Conservation (phyloP, 1,140 invertebrate genomes). For the Caenorhabditis elegans region DNA sequence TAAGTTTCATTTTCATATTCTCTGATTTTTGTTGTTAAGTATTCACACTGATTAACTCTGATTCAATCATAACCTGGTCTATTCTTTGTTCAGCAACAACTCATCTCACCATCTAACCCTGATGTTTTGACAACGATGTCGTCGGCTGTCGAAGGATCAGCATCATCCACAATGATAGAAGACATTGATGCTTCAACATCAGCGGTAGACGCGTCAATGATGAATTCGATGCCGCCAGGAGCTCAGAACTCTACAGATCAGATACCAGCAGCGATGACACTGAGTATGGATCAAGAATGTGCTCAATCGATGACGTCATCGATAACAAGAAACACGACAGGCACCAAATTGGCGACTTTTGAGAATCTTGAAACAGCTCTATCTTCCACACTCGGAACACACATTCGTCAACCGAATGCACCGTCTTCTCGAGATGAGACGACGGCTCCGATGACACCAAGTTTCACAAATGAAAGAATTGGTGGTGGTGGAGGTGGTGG, state of each 20-base stretch:
- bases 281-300: constrained; percentile 9
- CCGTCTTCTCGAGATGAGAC: constrained; percentile 16
- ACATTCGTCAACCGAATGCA: constrained; percentile 21
- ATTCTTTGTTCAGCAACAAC: neutral
- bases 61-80: neutral
- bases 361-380: constrained; percentile 31
- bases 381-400: constrained; percentile 29
- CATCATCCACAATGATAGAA: neutral
- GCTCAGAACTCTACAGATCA: neutral
- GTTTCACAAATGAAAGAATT: constrained; percentile 4
- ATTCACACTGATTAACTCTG: neutral
- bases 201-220: neutral
- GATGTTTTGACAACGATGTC: neutral
- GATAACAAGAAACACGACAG: neutral
- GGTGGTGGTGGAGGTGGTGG: neutral
- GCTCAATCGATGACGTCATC: constrained; percentile 22
- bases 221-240: neutral
- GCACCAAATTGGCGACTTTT: constrained; percentile 22
- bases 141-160: neutral
- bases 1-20: no score
- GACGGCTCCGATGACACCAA: neutral
- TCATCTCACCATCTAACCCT: constrained; percentile 18
- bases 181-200: neutral
- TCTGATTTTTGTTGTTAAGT: no score
- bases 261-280: neutral